Percentiles rank a stretch among this genome's conserved stretches.
These are phyloP conservation scores for Epinephelus coioides DNA, from an alignment of 2,797 vertebrate genomes.

Conservation along the genomic window DNA sequence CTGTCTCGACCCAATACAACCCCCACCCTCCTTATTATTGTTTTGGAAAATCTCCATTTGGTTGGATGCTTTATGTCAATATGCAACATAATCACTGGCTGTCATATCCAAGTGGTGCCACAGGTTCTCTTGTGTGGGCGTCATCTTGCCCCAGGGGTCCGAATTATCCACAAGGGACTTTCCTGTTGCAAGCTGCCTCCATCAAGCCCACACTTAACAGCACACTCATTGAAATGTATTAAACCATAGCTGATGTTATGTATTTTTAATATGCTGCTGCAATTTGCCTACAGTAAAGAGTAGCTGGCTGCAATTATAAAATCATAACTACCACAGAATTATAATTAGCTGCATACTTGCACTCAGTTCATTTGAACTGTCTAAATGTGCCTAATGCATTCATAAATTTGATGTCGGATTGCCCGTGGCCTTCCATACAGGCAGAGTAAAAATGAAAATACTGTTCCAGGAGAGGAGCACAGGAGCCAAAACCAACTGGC, in stretches of 20 bases:
- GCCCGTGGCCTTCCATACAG: slow-evolving; percentile 57
- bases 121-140: slow-evolving; percentile 58
- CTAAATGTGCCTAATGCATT: slow-evolving; percentile 68
- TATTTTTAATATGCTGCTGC: slow-evolving; percentile 59
- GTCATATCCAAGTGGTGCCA: slow-evolving; percentile 61
- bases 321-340: slow-evolving; percentile 43
- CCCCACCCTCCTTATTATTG: slow-evolving; percentile 67
- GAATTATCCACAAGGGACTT: slow-evolving; percentile 56
- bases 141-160: slow-evolving; percentile 58
- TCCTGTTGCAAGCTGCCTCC: slow-evolving; percentile 52
- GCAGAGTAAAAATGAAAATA: slow-evolving; percentile 74
- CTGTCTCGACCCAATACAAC: slow-evolving; percentile 56
- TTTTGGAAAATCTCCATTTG: slow-evolving; percentile 63
- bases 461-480: slow-evolving; percentile 52
- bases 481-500: slow-evolving; percentile 80
- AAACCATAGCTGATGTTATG: slow-evolving; percentile 49
- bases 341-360: slow-evolving; percentile 58
- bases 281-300: slow-evolving; percentile 49
- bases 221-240: slow-evolving; percentile 49
- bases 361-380: slow-evolving; percentile 55
- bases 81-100: slow-evolving; percentile 66
- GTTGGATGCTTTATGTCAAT: slow-evolving; percentile 54
- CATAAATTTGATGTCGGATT: slow-evolving; percentile 67
- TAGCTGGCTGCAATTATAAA: slow-evolving; percentile 50
- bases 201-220: slow-evolving; percentile 44